phyloP scores from a whole-genome alignment of 2,797 vertebrate genomes.

The Neosilurus mollespiculum region DNA sequence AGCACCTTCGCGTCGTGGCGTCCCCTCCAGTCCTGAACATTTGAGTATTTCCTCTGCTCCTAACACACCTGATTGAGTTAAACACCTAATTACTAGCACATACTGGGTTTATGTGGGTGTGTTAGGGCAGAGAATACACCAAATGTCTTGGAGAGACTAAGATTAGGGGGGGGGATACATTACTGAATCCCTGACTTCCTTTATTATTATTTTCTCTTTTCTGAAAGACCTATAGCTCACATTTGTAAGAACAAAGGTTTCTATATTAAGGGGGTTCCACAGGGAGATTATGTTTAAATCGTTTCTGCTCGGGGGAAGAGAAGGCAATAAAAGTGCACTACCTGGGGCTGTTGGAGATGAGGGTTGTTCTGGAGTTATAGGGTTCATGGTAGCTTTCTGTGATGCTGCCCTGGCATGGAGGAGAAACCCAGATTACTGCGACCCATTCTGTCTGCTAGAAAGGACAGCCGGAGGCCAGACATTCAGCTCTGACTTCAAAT shows the following conservation, averaged over 20 bases:
- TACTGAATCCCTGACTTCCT: neutral
- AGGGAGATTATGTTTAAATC: constrained; percentile 40
- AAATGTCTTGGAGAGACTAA: neutral
- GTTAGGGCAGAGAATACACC: neutral
- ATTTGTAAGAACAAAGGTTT: neutral
- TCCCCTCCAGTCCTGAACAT: neutral
- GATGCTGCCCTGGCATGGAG: constrained; percentile 59
- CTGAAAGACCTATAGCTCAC: neutral
- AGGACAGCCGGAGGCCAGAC: constrained; percentile 59
- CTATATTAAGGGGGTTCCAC: neutral
- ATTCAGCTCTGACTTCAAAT: constrained; percentile 67
- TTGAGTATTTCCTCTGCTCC: neutral
- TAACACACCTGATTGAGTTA: neutral
- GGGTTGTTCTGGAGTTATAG: constrained; percentile 59
- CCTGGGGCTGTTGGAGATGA: constrained; percentile 60
- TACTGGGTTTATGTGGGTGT: neutral
- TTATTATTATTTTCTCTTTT: neutral
- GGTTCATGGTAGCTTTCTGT: constrained; percentile 61
- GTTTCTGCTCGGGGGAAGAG: constrained; percentile 1
- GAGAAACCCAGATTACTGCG: constrained; percentile 65
- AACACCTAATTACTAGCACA: neutral
- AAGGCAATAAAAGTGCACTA: constrained; percentile 57
- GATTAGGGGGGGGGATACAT: neutral
- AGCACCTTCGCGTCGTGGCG: neutral
- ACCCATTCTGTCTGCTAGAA: constrained; percentile 68